These are phyloP conservation scores for Hydrophis major DNA, from an alignment of 2,797 vertebrate species.

Conservation along the genomic window DNA sequence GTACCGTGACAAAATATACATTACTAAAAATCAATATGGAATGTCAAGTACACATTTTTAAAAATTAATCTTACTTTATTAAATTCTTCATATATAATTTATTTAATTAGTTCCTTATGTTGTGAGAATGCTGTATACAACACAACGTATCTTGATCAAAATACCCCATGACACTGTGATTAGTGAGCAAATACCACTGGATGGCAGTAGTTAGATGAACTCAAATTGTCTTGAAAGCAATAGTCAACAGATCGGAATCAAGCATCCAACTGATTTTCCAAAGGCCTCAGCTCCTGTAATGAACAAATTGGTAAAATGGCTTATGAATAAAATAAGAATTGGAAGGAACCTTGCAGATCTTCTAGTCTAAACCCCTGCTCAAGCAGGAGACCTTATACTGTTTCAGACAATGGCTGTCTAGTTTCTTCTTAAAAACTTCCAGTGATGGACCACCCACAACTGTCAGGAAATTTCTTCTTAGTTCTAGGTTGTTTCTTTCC, in stretches of 20 bases:
- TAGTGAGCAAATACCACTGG: background rate
- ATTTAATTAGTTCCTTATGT: background rate
- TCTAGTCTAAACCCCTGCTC: background rate
- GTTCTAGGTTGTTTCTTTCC: background rate
- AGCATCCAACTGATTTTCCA: background rate
- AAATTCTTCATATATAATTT: background rate
- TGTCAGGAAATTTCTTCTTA: background rate
- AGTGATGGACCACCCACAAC: background rate
- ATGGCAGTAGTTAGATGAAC: background rate
- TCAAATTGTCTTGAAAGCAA: background rate
- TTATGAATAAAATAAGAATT: background rate
- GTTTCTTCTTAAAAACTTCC: background rate
- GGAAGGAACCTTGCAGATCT: background rate
- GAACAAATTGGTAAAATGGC: background rate
- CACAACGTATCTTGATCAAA: background rate
- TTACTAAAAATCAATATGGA: background rate
- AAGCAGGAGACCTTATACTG: background rate
- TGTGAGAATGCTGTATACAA: background rate
- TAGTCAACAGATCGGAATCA: background rate
- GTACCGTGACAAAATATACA: background rate
- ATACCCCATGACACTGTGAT: background rate
- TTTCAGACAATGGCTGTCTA: background rate
- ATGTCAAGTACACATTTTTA: background rate
- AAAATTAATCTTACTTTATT: background rate
- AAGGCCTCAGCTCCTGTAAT: background rate